Conservation (phyloP, 2,888 invertebrate genomes). For the Drosophila flavopinicola region DNA sequence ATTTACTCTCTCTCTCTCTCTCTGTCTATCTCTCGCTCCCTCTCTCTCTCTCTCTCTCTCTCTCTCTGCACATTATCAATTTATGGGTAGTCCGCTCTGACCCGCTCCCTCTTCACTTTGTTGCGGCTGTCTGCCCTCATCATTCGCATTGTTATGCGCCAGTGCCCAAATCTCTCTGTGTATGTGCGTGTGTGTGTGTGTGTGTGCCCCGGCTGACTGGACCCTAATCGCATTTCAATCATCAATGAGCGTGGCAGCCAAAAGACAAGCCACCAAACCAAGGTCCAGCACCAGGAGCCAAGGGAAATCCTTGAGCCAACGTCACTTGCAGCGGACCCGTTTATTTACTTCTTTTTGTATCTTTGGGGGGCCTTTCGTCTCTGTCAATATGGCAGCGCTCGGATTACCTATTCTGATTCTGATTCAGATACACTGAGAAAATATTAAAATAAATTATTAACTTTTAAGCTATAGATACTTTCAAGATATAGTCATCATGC, state of each 20-base stretch:
- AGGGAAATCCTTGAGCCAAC: conserved; percentile 39
- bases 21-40: background rate
- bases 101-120: conserved; percentile 7
- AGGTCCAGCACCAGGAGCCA: background rate
- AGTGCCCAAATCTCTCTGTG: conserved; percentile 65
- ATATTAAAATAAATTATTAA: too few relatives aligned
- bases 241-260: conserved; percentile 69
- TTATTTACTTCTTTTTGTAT: background rate
- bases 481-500: too few relatives aligned
- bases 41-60: background rate
- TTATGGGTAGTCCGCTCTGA: conserved; percentile 22
- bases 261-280: conserved; percentile 46
- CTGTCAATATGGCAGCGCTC: conserved; percentile 30
- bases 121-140: conserved; percentile 68
- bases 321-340: conserved; percentile 57
- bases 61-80: conserved; percentile 54
- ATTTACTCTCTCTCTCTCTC: conserved; percentile 32
- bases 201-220: conserved; percentile 54
- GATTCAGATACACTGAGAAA: background rate
- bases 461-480: too few relatives aligned
- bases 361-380: conserved; percentile 12
- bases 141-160: conserved; percentile 72
- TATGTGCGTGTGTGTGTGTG: background rate
- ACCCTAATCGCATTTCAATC: conserved; percentile 79
- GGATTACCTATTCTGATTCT: conserved; percentile 38